Conservation (phyloP, 2,888 invertebrate genomes). For the Drosophila pseudotalamancana region DNA sequence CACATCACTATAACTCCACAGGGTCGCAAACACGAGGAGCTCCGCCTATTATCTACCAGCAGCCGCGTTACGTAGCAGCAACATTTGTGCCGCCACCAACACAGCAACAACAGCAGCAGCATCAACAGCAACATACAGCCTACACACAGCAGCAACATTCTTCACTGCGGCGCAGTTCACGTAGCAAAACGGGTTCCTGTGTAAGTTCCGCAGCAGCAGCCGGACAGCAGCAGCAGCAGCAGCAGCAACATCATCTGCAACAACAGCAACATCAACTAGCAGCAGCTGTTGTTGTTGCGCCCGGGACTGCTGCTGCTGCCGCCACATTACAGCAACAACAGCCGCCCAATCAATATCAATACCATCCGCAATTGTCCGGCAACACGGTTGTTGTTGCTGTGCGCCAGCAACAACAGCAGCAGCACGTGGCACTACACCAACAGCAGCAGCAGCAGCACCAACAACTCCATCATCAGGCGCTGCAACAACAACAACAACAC, state of each 20-base stretch:
- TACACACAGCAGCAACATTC: constrained; percentile 70
- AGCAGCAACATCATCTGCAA: constrained; percentile 61
- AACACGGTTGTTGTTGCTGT: constrained; percentile 74
- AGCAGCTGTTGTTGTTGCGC: constrained; percentile 60
- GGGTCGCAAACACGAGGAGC: constrained; percentile 64
- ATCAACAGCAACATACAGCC: constrained; percentile 48
- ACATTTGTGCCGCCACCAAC: constrained; percentile 58
- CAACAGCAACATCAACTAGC: constrained; percentile 66
- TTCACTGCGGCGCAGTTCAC: constrained; percentile 84
- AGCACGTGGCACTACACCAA: constrained; percentile 83
- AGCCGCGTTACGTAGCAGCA: constrained; percentile 50
- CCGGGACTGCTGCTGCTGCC: constrained; percentile 52
- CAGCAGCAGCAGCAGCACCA: constrained; percentile 72
- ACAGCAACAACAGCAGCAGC: constrained; percentile 38
- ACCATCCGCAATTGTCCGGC: constrained; percentile 63
- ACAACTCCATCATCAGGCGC: constrained; percentile 63
- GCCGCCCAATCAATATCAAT: constrained; percentile 69
- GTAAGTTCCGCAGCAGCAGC: constrained; percentile 82
- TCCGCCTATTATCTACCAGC: constrained; percentile 67
- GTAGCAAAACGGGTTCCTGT: constrained; percentile 85
- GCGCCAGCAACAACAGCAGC: constrained; percentile 67
- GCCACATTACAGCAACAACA: constrained; percentile 51
- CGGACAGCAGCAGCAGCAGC: constrained; percentile 76
- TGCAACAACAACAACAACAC: constrained; percentile 51
- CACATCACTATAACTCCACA: constrained; percentile 82